Conservation (phyloP, 2,797 vertebrate genomes). For the Poliocrania exsul region DNA sequence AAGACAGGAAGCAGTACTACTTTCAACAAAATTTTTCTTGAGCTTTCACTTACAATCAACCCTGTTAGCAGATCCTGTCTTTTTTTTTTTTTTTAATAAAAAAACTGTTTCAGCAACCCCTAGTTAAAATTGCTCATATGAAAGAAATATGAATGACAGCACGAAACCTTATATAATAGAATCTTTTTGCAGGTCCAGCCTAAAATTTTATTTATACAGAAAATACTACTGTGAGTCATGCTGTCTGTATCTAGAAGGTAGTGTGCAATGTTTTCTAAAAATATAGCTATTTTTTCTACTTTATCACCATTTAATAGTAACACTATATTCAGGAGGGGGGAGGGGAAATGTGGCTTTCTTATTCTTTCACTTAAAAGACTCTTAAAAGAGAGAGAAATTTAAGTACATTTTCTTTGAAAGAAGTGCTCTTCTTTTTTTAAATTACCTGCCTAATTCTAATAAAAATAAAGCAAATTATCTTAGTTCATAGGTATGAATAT, state of each 20-base stretch:
- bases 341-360: neutral
- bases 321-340: neutral
- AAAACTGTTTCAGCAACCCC: neutral
- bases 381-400: neutral
- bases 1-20: constrained; percentile 3
- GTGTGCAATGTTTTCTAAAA: neutral
- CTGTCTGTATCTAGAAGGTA: neutral
- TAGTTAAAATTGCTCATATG: neutral
- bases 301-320: neutral
- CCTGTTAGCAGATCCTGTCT: neutral
- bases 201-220: neutral
- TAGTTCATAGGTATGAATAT: neutral
- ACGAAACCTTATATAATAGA: neutral
- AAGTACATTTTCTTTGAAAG: neutral
- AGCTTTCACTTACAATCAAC: constrained; percentile 36
- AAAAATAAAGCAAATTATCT: neutral
- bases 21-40: constrained; percentile 19
- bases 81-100: neutral
- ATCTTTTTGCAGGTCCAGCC: neutral
- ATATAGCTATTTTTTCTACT: neutral
- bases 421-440: neutral
- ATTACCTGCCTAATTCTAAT: neutral
- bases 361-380: neutral
- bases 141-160: neutral
- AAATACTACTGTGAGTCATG: neutral